Conservation (phyloP, 2,113 vertebrate species). For the Plecotus auritus region DNA sequence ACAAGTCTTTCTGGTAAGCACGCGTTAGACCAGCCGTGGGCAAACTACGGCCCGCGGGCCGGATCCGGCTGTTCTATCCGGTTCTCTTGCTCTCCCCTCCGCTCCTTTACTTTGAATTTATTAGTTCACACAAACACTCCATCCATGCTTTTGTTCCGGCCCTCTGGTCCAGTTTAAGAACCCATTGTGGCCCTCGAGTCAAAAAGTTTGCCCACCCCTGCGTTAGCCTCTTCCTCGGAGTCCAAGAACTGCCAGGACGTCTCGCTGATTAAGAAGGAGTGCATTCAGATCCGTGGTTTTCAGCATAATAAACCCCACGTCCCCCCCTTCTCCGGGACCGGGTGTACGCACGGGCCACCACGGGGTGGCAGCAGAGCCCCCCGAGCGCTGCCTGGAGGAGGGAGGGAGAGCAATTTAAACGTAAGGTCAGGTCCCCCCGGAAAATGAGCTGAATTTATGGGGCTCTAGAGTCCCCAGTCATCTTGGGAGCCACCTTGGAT, state of each 20-base stretch:
- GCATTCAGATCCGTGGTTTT: neutral
- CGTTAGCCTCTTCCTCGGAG: neutral
- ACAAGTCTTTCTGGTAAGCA: neutral
- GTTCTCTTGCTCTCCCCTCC: too few relatives aligned
- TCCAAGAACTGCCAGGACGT: neutral
- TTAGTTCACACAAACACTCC: too few relatives aligned
- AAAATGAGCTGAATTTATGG: neutral
- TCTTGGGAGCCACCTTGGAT: neutral
- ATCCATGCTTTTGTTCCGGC: too few relatives aligned
- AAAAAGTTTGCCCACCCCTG: too few relatives aligned
- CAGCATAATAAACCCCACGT: neutral
- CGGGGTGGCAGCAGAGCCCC: constrained; percentile 27
- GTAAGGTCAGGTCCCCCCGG: neutral
- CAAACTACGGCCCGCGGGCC: too few relatives aligned
- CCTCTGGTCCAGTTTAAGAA: too few relatives aligned
- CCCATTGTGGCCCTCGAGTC: too few relatives aligned
- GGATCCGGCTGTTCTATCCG: too few relatives aligned
- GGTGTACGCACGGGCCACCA: neutral
- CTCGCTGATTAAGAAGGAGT: neutral
- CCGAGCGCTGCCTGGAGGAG: neutral
- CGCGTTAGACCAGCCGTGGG: too few relatives aligned
- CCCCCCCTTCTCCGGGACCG: neutral
- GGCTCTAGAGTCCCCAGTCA: neutral
- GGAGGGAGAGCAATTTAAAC: neutral
- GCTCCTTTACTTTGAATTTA: too few relatives aligned